Conservation (phyloP, 2,113 vertebrate species). For the Zosterops japonicus region DNA sequence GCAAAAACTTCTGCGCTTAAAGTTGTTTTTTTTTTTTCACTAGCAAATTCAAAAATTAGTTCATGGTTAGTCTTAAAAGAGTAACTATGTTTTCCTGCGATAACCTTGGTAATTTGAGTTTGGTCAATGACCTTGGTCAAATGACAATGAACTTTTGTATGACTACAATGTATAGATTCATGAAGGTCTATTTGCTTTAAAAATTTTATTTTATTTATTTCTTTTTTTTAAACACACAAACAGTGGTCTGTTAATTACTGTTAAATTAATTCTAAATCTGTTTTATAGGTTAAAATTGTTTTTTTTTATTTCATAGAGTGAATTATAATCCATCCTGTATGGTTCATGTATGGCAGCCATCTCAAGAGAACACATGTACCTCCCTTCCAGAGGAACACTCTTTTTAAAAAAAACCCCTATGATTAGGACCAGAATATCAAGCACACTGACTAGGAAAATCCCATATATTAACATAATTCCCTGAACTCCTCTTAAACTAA, state of each 20-base stretch:
- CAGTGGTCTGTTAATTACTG: neutral
- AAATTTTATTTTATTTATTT: neutral
- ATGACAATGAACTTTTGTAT: neutral
- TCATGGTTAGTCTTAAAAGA: neutral
- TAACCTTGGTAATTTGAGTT: neutral
- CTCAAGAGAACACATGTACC: neutral
- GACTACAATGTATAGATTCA: neutral
- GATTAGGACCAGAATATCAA: neutral
- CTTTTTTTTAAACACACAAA: neutral
- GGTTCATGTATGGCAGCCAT: neutral
- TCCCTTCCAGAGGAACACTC: neutral
- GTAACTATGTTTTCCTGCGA: neutral
- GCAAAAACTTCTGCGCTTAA: neutral
- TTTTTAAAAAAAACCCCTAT: rapidly evolving
- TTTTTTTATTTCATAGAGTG: neutral
- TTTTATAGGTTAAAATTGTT: neutral
- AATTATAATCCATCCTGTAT: neutral
- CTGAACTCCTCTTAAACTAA: neutral
- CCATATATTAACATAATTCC: neutral
- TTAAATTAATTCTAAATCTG: neutral
- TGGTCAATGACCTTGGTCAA: neutral
- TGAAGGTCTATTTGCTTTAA: rapidly evolving
- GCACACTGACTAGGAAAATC: neutral
- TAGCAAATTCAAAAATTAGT: neutral
- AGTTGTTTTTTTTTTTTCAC: neutral